Base-by-base conservation (phyloP, 2,888 invertebrate species). In the Tuberolachnus salignus region DNA sequence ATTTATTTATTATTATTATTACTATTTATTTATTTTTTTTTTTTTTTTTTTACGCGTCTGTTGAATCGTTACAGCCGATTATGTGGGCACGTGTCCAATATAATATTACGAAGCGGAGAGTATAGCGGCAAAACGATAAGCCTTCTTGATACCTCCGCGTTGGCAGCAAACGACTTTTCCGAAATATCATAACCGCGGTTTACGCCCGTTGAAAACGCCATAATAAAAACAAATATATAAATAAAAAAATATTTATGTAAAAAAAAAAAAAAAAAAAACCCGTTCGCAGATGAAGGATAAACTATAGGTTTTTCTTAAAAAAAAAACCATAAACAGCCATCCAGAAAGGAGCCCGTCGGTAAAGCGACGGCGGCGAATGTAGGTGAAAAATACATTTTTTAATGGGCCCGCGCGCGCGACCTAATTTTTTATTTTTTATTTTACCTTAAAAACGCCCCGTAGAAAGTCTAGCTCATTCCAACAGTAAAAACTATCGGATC, bases 61-160 rank as follows among this genome's bases (percentile, higher is more conserved):
- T 71, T 26, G 4, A 59, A 59, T 71, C 49, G n/a, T 14, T 26
- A 9, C 21, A 44, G 34, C 16, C 16, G 46, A 46, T 19, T 26
- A 34, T 14, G 6, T 49, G 26, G 34, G 49, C 72, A 61, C 34
- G 13, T 61, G 26, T 72, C 72, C 26, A 71, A 72, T 49, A 49
- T 14, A 14, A 34, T 34, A 34, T 34, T 34, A 34, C 34, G 34
- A 49, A 26, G 26, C 26, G 16, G 10, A 34, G 21, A 1, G 19
- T 26, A 42, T 59, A 61, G 59, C 19, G 46, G 26, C 19, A 19
- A 59, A 72, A 72, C 49, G 49, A 72, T 72, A 72, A 72, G 26
- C 26, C 8, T 1, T 34, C 3, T 34, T 49, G 61, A 61, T 61
- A 34, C 34, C 44, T n/a, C 16, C 13, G 1, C 13, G 42, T 26